phyloP scores from a whole-genome alignment of 1,140 invertebrate species.

The Procambarus clarkii region DNA sequence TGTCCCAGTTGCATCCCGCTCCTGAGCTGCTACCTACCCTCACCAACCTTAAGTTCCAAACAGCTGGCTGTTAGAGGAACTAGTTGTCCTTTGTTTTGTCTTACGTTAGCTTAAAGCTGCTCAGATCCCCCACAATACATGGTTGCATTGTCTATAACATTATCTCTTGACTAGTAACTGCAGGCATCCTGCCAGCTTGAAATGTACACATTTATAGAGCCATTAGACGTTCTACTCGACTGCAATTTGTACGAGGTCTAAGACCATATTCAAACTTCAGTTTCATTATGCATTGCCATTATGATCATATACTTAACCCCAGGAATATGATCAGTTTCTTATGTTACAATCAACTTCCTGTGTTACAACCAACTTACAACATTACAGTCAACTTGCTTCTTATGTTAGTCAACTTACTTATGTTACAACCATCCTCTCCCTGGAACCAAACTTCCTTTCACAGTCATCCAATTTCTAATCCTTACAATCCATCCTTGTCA shows the following conservation, averaged over 20 bases:
- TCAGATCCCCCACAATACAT: slow-evolving; percentile 18
- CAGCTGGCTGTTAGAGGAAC: slow-evolving; percentile 63
- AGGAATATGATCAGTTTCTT: background rate
- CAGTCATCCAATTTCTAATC: background rate
- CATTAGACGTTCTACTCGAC: slow-evolving; percentile 24
- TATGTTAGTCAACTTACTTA: background rate
- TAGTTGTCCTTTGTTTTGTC: slow-evolving; percentile 57
- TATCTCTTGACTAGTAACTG: slow-evolving; percentile 23
- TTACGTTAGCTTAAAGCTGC: slow-evolving; percentile 31
- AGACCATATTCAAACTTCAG: slow-evolving; percentile 20
- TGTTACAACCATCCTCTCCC: background rate
- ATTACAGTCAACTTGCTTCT: no score
- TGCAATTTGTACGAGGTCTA: slow-evolving; percentile 30
- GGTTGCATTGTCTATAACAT: slow-evolving; percentile 45
- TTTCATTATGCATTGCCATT: slow-evolving; percentile 4
- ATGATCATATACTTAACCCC: background rate
- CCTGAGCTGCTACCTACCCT: slow-evolving; percentile 24
- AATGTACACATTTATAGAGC: background rate
- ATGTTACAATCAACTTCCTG: background rate
- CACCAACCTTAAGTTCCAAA: slow-evolving; percentile 51
- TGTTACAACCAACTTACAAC: no score
- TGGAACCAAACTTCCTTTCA: background rate
- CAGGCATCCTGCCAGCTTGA: slow-evolving; percentile 41
- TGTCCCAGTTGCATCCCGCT: background rate
- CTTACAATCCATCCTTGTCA: background rate